Evolutionary conservation across 2,797 vertebrate species (phyloP), one percentile per base, ranked within the genome.

Genomic region (Chiroxiphia lanceolata): DNA sequence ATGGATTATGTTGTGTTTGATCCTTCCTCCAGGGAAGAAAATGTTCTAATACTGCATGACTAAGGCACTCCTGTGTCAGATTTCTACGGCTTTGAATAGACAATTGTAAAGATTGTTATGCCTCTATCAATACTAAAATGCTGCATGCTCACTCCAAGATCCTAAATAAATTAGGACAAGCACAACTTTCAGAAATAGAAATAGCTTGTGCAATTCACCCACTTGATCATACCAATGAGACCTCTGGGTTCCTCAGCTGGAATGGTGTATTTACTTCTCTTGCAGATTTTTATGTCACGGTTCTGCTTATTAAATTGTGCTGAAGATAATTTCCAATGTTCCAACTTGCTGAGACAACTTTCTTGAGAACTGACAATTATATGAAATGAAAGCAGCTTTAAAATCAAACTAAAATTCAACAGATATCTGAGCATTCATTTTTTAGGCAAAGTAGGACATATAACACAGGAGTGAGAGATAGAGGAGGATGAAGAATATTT

Each of bases 21-120:
- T 95, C 69, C 65, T 93, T 93, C 63, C 79, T 69, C 22, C 10
- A 13, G 38, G 93, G 77, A 97, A 95, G n/a, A 75, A 72, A 75
- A 77, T 74, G 21, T 76, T 96, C 36, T 93, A 51, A 95, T 78
- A 64, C 27, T 63, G 56, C 72, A 36, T 87, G 84, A 64, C 69
- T 92, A 96, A 97, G 88, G 19, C 77, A 51, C 51, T 93, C 18
- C 75, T 96, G 90, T 54, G 54, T 94, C 94, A 93, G 83, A 96
- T 95, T 95, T 81, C 90, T 86, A 69, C 34, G 4, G n/a, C 25
- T 96, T 83, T 54, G 3, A 27, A 68, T 11, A 79, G 44, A 88
- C 34, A 89, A 71, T 42, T 64, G 31, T 56, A 92, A 88, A 94
- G 56, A 27, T 47, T 91, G 65, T 64, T 68, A 48, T 90, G 45